Conservation (phyloP, 2,888 invertebrate species). For the Leptodirus hochenwartii region DNA sequence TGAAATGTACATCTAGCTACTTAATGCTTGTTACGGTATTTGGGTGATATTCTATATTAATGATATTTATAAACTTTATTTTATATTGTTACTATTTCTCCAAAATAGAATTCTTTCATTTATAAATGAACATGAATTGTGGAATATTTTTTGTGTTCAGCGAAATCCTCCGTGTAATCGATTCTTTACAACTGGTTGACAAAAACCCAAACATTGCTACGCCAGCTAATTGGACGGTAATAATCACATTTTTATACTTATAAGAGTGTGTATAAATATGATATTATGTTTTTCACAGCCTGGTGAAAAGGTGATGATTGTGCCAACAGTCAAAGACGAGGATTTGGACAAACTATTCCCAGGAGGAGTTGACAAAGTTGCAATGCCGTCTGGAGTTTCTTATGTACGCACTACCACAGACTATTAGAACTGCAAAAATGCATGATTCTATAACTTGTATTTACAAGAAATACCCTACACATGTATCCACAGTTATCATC, state of each 20-base stretch:
- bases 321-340: constrained; percentile 48
- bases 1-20: no score
- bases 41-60: not conserved
- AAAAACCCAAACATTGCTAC: constrained; percentile 35
- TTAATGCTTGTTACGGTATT: constrained; percentile 1
- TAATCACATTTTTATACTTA: constrained; percentile 2
- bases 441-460: no score
- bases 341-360: constrained; percentile 50
- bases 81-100: not conserved
- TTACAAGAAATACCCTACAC: no score
- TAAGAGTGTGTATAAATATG: constrained; percentile 2
- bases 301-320: constrained; percentile 64
- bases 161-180: constrained; percentile 68
- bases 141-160: constrained; percentile 33
- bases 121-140: not conserved
- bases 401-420: constrained; percentile 58
- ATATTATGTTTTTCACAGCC: constrained; percentile 28
- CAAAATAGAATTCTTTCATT: not conserved
- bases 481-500: no score
- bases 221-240: constrained; percentile 23
- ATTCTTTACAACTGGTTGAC: constrained; percentile 63
- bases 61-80: not conserved
- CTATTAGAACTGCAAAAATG: no score
- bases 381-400: constrained; percentile 57
- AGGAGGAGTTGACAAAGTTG: constrained; percentile 42